Evolutionary conservation across 2,113 vertebrate genomes (phyloP).

Genomic region (Cryptomyrus ogoouensis): DNA sequence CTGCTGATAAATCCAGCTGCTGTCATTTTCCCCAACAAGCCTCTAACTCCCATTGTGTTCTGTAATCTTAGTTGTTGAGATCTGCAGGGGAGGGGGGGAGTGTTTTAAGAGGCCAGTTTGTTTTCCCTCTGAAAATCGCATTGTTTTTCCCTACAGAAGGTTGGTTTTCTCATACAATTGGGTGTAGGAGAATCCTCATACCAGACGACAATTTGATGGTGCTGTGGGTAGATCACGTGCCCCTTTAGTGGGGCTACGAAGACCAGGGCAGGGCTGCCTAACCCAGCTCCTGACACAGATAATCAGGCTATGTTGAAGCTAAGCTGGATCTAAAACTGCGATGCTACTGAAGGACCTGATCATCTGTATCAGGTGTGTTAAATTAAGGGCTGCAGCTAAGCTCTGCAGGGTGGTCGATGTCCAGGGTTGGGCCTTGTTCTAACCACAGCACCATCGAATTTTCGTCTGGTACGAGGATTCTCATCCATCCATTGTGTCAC

Average conservation of each 20-base stretch:
- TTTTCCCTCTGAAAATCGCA: neutral
- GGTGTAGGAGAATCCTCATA: neutral
- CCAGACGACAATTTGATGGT: neutral
- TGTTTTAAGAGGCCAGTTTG: neutral
- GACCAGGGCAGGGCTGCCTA: neutral
- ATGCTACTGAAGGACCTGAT: neutral
- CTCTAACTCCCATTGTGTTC: conserved; percentile 57
- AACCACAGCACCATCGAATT: neutral
- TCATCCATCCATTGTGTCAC: neutral
- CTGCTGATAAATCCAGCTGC: conserved; percentile 95
- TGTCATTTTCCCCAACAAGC: conserved; percentile 66
- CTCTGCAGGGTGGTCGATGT: neutral
- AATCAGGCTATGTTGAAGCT: neutral
- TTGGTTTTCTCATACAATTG: neutral
- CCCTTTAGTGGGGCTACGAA: neutral
- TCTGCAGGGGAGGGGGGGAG: conserved; percentile 29
- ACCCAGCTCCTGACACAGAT: neutral
- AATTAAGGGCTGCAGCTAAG: neutral
- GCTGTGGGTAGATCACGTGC: neutral
- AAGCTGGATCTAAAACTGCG: neutral
- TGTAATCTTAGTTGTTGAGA: conserved; percentile 57
- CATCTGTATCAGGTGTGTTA: neutral
- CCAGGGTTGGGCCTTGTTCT: neutral
- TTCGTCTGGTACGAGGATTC: neutral
- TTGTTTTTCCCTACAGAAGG: too few relatives aligned